Evolutionary conservation across 2,113 vertebrate species (phyloP).

Genomic region (Castor canadensis): DNA sequence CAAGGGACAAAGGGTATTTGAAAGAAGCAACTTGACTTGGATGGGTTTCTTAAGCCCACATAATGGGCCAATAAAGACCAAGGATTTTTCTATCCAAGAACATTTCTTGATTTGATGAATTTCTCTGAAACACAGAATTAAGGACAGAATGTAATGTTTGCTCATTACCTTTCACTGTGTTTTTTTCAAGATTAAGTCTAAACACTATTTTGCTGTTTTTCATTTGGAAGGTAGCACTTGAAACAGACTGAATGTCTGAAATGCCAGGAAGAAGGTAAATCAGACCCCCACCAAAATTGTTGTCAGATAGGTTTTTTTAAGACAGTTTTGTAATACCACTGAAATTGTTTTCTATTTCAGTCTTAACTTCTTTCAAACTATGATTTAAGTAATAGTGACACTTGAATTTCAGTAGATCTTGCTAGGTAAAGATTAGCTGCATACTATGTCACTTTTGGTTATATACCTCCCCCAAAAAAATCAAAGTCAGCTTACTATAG

Average conservation of each 20-base stretch:
- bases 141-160: neutral
- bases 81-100: neutral
- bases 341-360: neutral
- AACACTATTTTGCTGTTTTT: neutral
- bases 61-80: neutral
- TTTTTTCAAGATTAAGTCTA: neutral
- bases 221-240: neutral
- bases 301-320: neutral
- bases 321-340: neutral
- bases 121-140: slow-evolving; percentile 9
- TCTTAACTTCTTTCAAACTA: neutral
- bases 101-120: neutral
- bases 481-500: too few relatives aligned
- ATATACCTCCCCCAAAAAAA: too few relatives aligned
- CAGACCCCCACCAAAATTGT: too few relatives aligned
- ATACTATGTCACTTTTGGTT: neutral
- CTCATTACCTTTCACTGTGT: neutral
- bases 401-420: neutral
- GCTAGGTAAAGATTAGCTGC: neutral
- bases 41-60: neutral
- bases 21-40: neutral
- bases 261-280: neutral
- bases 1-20: neutral
- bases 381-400: neutral
- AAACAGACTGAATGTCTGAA: neutral